Base-by-base conservation (phyloP, 2,888 invertebrate genomes). In the Drosophila demipolita region DNA sequence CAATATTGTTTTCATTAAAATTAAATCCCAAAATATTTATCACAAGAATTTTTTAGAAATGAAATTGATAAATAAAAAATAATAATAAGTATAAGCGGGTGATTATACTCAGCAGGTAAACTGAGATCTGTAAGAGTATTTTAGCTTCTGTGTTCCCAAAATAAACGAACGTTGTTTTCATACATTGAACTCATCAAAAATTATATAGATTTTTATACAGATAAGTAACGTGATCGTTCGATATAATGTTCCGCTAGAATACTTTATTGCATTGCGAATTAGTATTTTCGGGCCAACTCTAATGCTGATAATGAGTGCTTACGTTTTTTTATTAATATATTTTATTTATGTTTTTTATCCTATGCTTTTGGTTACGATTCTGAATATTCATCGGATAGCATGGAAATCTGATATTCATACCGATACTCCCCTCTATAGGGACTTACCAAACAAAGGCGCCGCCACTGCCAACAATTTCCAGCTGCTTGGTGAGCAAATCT, bases 361-460 rank as follows among this genome's bases (percentile, higher is more conserved):
- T n/a, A 9, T n/a, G 4, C 40, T 40, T n/a, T 40, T n/a, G 29
- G 5, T 29, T 29, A 6, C 29, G 29, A 29, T 29, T 5, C 29
- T 6, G 6, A 29, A 29, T 29, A 29, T 29, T 1, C 29, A 29
- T 29, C 26, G 26, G 26, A 26, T 26, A 26, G 26, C 26, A 26
- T 26, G 26, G 5, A 26, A 26, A 29, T 29, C 29, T 5, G 5
- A 29, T 29, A 29, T 29, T 29, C 29, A 29, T 29, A 29, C n/a
- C n/a, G 40, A 40, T 40, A 8, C 1, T 38, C 12, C 32, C 26
- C 35, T 11, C 9, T 26, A 26, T 8, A 1, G 4, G 26, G n/a
- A 75, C 60, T 53, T 90, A 93, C 93, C 93, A 93, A 49, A 93
- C 93, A 88, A 92, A 93, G 57, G 87, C 87, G 29, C 93, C 93